Conservation (phyloP, 2,797 vertebrate species). For the Sebastes umbrosus region DNA sequence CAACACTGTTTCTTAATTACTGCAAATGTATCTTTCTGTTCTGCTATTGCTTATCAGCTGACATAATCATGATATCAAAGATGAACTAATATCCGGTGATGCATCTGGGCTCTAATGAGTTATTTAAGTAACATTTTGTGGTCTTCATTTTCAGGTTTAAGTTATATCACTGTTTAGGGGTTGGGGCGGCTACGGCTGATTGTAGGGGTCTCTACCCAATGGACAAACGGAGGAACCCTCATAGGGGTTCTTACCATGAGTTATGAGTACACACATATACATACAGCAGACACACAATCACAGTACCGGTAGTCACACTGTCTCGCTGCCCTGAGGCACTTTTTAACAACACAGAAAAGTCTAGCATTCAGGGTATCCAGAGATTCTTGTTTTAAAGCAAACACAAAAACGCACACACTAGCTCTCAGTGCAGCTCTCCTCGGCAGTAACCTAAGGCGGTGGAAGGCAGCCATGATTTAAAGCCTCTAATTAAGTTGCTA, state of each 20-base stretch:
- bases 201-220: neutral
- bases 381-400: constrained; percentile 20
- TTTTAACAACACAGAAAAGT: constrained; percentile 27
- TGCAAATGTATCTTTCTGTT: neutral
- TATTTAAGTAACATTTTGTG: neutral
- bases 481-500: constrained; percentile 75
- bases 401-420: neutral
- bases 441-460: constrained; percentile 41
- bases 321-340: neutral
- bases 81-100: neutral
- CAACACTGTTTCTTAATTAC: neutral
- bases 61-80: neutral
- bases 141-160: neutral
- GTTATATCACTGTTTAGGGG: neutral
- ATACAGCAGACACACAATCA: neutral
- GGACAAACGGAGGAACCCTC: neutral
- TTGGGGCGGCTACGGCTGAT: neutral
- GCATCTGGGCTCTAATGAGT: neutral
- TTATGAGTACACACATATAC: neutral
- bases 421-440: constrained; percentile 14
- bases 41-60: neutral
- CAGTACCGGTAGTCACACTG: neutral
- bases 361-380: constrained; percentile 3
- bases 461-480: constrained; percentile 69
- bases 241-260: neutral